Conservation (phyloP, 2,797 vertebrate species). For the Hydrolagus colliei region DNA sequence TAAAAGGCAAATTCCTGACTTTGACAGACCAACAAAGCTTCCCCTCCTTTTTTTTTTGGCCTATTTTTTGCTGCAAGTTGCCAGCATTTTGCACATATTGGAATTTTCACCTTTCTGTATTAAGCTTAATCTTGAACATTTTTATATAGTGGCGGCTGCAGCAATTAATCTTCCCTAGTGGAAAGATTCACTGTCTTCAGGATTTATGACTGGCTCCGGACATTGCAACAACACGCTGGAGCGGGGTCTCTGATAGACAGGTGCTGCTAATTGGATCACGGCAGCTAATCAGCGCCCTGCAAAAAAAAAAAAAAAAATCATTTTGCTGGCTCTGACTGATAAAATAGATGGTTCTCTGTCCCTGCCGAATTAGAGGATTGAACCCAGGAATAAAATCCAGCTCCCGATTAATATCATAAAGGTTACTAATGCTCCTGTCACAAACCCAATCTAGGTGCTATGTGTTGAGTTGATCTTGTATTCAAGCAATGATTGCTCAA, state of each 20-base stretch:
- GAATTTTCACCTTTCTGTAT: constrained; percentile 31
- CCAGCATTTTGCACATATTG: constrained; percentile 15
- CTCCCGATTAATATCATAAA: constrained; percentile 33
- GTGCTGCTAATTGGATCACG: constrained; percentile 59
- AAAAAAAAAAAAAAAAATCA: constrained; percentile 43
- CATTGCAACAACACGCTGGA: constrained; percentile 40
- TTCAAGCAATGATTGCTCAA: constrained; percentile 31
- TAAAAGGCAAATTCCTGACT: not conserved
- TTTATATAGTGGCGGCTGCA: constrained; percentile 39
- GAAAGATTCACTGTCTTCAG: constrained; percentile 45
- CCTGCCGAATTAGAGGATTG: constrained; percentile 34
- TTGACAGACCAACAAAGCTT: too few relatives aligned
- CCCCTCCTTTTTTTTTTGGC: too few relatives aligned
- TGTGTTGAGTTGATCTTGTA: constrained; percentile 32
- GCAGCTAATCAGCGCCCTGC: constrained; percentile 53
- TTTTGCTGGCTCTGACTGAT: constrained; percentile 44
- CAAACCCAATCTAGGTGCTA: constrained; percentile 32
- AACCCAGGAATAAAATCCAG: constrained; percentile 30
- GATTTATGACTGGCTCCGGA: constrained; percentile 53
- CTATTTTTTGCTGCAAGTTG: not conserved
- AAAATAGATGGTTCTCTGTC: constrained; percentile 42
- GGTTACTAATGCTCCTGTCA: constrained; percentile 31
- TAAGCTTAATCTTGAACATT: constrained; percentile 22
- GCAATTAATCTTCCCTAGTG: constrained; percentile 53
- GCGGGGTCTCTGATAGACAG: constrained; percentile 53